Conservation (phyloP, 1,140 invertebrate species). For the Metopolophium dirhodum region DNA sequence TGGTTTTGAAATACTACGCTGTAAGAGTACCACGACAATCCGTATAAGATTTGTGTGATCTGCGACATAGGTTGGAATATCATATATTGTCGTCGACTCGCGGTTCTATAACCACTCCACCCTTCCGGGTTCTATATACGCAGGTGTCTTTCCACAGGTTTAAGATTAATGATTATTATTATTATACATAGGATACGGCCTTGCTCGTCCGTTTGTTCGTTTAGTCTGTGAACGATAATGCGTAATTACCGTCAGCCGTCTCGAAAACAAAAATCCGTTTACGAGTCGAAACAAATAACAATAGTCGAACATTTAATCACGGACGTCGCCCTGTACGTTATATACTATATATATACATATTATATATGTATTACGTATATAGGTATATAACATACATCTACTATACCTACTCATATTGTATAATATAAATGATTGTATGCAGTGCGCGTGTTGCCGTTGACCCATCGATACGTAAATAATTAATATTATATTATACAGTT, state of each 20-base stretch:
- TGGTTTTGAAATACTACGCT: no score
- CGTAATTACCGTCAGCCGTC: background rate
- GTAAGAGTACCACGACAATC: no score
- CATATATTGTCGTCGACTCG: background rate
- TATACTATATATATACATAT: background rate
- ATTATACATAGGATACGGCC: background rate
- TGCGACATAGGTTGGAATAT: background rate
- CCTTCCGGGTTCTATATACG: background rate
- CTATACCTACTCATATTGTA: background rate
- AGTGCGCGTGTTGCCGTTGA: background rate
- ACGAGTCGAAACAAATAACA: background rate
- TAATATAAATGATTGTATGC: background rate
- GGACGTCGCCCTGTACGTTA: background rate
- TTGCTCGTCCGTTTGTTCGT: background rate
- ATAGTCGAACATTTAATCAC: background rate
- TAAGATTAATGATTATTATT: background rate
- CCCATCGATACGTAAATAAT: background rate
- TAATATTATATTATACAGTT: background rate
- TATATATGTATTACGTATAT: background rate
- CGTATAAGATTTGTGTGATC: no score
- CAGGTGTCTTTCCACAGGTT: background rate
- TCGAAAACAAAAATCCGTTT: background rate
- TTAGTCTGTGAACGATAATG: background rate
- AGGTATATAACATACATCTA: background rate
- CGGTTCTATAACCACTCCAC: background rate